A percentile compares a stretch with the other conserved stretches of the same genome.
Evolutionary conservation across 2,113 vertebrate species (phyloP).

Genomic region (Trinectes maculatus): DNA sequence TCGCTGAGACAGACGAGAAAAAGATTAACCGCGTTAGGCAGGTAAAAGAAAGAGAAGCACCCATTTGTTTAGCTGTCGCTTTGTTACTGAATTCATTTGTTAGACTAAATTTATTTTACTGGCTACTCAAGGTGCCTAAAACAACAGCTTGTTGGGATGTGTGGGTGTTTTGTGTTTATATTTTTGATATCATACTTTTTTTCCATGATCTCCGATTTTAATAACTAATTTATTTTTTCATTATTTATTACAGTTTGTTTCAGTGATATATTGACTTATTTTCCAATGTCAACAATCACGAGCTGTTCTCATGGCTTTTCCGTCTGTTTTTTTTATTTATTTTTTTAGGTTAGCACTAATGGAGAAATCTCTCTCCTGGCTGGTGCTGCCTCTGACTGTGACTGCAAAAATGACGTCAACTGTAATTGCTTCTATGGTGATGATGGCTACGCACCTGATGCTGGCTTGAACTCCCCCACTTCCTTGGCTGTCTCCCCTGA

Average conservation of each 20-base stretch:
- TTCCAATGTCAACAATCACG: not conserved
- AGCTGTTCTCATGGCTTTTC: not conserved
- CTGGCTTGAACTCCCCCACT: constrained; percentile 94
- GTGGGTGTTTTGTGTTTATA: constrained; percentile 19
- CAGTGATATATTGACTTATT: not conserved
- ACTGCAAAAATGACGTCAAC: constrained; percentile 99
- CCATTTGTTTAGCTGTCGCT: not conserved
- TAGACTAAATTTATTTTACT: constrained; percentile 15
- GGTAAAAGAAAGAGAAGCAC: constrained; percentile 41
- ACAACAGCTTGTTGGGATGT: constrained; percentile 37
- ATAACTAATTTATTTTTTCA: constrained; percentile 31
- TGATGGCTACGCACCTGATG: constrained; percentile 95
- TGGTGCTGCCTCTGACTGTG: constrained; percentile 94
- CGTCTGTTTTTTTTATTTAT: not conserved
- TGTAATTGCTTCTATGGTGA: constrained; percentile 98
- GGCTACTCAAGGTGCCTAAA: constrained; percentile 14
- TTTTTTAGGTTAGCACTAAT: constrained; percentile 90
- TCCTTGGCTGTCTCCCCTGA: constrained; percentile 96
- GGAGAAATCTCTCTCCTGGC: constrained; percentile 98
- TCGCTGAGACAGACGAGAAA: constrained; percentile 98
- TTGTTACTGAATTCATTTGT: constrained; percentile 22
- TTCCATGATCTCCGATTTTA: constrained; percentile 23
- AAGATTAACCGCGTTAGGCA: constrained; percentile 94
- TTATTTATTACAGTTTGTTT: constrained; percentile 24
- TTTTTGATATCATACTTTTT: constrained; percentile 15